Evolutionary conservation across 2,113 vertebrate species (phyloP), one percentile per base, ranked within the genome.

Genomic region (Nothocercus nigrocapillus): DNA sequence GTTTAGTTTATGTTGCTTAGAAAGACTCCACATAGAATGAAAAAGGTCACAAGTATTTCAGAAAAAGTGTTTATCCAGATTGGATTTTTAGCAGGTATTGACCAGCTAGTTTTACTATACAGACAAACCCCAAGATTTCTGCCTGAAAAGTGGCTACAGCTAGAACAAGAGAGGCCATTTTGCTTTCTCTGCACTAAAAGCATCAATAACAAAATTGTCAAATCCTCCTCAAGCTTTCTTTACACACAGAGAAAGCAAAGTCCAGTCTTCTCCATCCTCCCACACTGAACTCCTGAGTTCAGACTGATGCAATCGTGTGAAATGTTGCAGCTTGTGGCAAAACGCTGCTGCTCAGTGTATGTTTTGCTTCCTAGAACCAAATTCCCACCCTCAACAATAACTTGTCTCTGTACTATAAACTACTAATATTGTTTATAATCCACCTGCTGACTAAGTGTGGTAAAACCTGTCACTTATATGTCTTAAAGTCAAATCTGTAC

Each of bases 241-340:
- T 64, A 73, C 13, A 1, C 70, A 22, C 21, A 42, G 45, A 74
- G 82, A 53, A 58, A 67, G 47, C 5, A 0, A 25, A 83, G 51
- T 5, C 42, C 64, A 40, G 61, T 4, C 21, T 25, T 69, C 13
- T 36, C 75, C 22, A 2, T 45, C 40, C 36, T 59, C 72, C 44
- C 53, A 2, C 27, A 17, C 83, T 91, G 12, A 28, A 70, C 34
- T 20, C 56, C 69, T 0, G 0, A 54, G 81, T 68, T 77, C 11
- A 1, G 68, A 16, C 92, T 97, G 96, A 96, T 88, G 94, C 95
- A 96, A 94, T 8, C 28, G 51, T 25, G 5, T 24, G 92, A 94
- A 95, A 97, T 40, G 21, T 27, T 0, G 11, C 38, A 77, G 74
- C 44, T 53, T 9, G 69, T 0, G 0, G 61, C 76, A 80, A 68